phyloP scores from a whole-genome alignment of 2,888 invertebrate species.

The Boloria selene region DNA sequence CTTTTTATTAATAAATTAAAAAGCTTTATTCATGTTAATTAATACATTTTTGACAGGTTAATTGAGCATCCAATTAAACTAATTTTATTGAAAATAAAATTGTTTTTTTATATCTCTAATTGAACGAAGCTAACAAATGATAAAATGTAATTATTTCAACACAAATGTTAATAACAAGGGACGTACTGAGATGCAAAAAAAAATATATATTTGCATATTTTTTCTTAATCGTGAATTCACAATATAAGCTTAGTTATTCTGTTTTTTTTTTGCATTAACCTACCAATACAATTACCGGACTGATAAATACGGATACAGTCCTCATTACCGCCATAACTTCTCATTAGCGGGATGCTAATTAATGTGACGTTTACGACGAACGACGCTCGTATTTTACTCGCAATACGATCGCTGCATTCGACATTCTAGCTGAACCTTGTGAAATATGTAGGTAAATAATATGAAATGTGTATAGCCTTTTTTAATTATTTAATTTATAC shows the following conservation, averaged over 20 bases:
- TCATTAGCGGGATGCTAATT: constrained; percentile 81
- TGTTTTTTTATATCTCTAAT: too few relatives aligned
- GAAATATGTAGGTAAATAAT: constrained; percentile 6
- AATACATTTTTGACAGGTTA: background rate
- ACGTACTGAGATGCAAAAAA: too few relatives aligned
- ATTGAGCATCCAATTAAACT: too few relatives aligned
- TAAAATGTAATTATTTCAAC: too few relatives aligned
- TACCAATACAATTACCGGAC: constrained; percentile 36
- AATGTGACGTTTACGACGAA: constrained; percentile 78
- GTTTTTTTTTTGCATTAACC: background rate
- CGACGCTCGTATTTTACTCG: constrained; percentile 57
- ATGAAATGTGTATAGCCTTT: background rate
- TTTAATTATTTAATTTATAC: background rate
- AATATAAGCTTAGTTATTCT: background rate
- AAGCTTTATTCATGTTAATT: background rate
- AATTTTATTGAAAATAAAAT: too few relatives aligned
- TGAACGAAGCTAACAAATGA: too few relatives aligned
- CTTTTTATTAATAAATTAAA: too few relatives aligned
- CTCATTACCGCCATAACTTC: constrained; percentile 81
- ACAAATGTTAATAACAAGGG: too few relatives aligned
- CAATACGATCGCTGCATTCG: constrained; percentile 35
- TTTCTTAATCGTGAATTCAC: too few relatives aligned
- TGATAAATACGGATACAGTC: constrained; percentile 68
- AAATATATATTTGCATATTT: too few relatives aligned
- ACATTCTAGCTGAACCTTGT: constrained; percentile 30